Evolutionary conservation across 2,888 invertebrate species (phyloP), one percentile per base, ranked within the genome.

Genomic region (Steinernema hermaphroditum): DNA sequence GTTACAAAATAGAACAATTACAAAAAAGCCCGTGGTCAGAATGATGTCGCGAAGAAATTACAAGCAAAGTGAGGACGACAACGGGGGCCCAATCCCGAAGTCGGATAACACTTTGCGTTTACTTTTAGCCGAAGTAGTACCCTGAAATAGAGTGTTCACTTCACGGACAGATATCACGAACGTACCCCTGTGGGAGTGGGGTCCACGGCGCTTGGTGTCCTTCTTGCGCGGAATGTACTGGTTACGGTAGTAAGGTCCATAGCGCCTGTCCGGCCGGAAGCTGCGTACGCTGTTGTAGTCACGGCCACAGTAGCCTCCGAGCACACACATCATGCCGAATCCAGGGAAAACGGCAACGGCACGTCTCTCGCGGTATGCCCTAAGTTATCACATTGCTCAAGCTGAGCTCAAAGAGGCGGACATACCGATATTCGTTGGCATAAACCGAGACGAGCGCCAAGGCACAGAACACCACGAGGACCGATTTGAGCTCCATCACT

Each of bases 241-340:
- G 62, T 62, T 62, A 32, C 32, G 62, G 62, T 62, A 62, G 62
- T 62, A 62, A 32, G 62, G 62, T 62, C 62, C 62, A n/a, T 62
- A 62, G 14, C 62, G 29, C 2, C 19, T 62, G 62, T 62, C 8
- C 4, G 32, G 9, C 27, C 32, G 29, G 62, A n/a, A 62, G 62
- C 9, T 62, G 34, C 62, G 62, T 16, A 29, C 16, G 29, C 27
- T n/a, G 14, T n/a, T n/a, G 62, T 62, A 62, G 32, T 32, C 27
- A 16, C 32, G 27, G 6, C 62, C 62, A 32, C 62, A 62, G 32
- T 32, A 14, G 2, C 62, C 62, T 22, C 32, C 29, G 29, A 32
- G 27, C 1, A 62, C 16, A 16, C 62, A 62, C 27, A 62, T 29
- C 16, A 62, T 16, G 16, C 62, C 27, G 62, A 27, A 62, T 34